phyloP scores from a whole-genome alignment of 2,797 vertebrate species.

The Lagorchestes hirsutus region DNA sequence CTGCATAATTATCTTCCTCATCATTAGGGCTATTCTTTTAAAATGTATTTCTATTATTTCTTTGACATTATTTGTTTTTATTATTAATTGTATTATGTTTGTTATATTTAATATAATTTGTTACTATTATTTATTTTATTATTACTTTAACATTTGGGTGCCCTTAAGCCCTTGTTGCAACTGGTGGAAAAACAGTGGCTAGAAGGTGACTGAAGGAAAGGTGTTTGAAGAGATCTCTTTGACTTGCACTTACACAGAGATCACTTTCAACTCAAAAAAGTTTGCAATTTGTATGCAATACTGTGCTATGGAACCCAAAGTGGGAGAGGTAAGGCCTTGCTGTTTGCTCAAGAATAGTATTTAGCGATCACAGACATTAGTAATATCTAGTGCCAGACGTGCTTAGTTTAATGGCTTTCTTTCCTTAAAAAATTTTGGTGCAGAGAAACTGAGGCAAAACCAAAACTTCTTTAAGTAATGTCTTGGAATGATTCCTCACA shows the following conservation, averaged over 20 bases:
- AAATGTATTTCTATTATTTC: neutral
- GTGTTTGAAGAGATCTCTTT: neutral
- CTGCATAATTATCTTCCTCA: conserved; percentile 10
- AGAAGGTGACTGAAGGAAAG: neutral
- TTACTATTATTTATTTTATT: neutral
- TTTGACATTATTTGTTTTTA: conserved; percentile 62
- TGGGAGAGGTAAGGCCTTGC: neutral
- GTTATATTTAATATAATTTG: neutral
- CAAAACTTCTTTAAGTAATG: neutral
- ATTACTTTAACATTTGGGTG: neutral
- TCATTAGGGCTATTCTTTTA: conserved; percentile 28
- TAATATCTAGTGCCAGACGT: neutral
- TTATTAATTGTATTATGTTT: conserved; percentile 38
- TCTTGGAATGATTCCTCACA: neutral
- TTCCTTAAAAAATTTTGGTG: neutral
- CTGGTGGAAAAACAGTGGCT: neutral
- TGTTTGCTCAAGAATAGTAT: neutral
- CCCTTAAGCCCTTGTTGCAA: neutral
- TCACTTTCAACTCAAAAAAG: neutral
- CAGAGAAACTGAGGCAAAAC: neutral
- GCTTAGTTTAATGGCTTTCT: neutral
- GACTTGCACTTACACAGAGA: neutral
- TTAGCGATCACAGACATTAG: neutral
- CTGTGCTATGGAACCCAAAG: neutral
- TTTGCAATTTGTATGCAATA: neutral